A percentile compares a stretch with the other conserved stretches of the same genome.
Evolutionary conservation across 2,113 vertebrate species (phyloP).

Genomic region (Rhineura floridana): DNA sequence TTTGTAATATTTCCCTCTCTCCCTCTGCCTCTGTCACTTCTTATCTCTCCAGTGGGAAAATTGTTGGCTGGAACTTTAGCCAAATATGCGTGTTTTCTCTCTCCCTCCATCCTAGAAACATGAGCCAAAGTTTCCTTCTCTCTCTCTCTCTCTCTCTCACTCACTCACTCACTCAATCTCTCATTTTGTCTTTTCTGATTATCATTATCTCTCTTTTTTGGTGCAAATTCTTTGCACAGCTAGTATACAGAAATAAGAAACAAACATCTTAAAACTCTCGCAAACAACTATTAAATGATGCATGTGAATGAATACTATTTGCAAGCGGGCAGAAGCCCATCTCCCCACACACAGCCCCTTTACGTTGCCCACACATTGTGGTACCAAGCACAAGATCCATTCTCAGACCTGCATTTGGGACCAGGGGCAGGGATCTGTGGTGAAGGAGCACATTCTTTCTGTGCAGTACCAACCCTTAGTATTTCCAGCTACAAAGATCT

Average conservation of each 20-base stretch:
- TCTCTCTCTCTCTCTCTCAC: background rate
- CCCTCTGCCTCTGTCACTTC: slow-evolving; percentile 40
- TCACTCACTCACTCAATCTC: fast-evolving
- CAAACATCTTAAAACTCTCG: background rate
- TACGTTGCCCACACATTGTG: no score
- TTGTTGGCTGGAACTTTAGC: slow-evolving; percentile 7
- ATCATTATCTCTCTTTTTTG: fast-evolving
- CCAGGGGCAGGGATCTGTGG: no score
- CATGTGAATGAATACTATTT: background rate
- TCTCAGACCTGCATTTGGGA: no score
- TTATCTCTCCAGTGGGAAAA: slow-evolving; percentile 49
- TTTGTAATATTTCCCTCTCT: slow-evolving; percentile 20
- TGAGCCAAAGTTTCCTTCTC: background rate
- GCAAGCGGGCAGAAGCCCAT: background rate
- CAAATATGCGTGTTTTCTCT: fast-evolving
- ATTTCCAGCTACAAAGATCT: background rate
- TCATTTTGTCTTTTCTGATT: background rate
- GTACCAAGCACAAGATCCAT: no score
- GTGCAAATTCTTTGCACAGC: fast-evolving
- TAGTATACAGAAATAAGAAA: background rate
- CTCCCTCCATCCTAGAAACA: background rate
- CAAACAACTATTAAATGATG: no score
- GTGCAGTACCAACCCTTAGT: background rate
- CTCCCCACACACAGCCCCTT: no score
- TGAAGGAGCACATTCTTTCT: background rate